These are phyloP conservation scores for Alectura lathami DNA, from an alignment of 2,113 vertebrate species.

Conservation along the genomic window DNA sequence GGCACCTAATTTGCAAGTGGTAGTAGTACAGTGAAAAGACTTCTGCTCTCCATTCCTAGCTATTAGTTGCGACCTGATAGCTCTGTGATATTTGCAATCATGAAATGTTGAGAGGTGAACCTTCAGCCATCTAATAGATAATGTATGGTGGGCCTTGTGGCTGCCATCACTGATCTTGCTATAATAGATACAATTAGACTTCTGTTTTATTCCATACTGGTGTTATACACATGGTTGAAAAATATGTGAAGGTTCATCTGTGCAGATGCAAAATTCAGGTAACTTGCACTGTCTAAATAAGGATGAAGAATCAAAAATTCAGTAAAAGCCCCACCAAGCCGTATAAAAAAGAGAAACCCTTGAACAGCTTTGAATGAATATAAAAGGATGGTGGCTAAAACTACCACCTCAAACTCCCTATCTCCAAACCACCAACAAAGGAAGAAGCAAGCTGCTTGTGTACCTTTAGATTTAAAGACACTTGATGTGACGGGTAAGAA, in stretches of 20 bases:
- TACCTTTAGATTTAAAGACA: neutral
- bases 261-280: neutral
- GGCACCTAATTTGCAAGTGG: neutral
- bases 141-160: neutral
- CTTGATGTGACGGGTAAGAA: neutral
- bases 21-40: neutral
- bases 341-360: neutral
- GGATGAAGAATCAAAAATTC: neutral
- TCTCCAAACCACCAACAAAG: neutral
- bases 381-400: neutral
- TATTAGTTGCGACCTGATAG: neutral
- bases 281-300: neutral
- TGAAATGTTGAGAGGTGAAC: neutral
- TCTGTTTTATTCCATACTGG: neutral
- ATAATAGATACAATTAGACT: neutral
- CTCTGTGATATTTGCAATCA: neutral
- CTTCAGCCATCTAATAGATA: neutral
- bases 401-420: rapidly evolving
- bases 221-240: neutral
- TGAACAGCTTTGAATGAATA: neutral
- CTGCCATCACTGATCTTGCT: neutral
- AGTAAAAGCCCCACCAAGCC: neutral
- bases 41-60: neutral
- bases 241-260: neutral
- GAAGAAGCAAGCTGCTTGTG: neutral